Base-by-base conservation (phyloP, 2,113 vertebrate genomes). In the Electrona antarctica region DNA sequence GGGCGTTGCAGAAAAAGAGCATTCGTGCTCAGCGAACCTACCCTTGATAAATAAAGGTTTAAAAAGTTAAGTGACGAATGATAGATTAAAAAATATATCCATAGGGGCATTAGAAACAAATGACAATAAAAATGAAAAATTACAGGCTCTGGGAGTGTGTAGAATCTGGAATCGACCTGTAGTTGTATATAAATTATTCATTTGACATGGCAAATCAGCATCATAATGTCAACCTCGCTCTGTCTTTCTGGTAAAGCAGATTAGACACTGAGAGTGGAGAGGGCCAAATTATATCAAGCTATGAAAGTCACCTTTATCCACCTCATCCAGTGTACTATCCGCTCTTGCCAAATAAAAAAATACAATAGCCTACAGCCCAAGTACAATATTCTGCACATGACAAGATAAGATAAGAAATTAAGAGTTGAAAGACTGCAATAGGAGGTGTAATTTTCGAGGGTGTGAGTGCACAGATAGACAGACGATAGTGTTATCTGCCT, bases 391-490 rank as follows among this genome's bases (percentile, higher is more conserved):
- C 51, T 64, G 11, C 55, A 69, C 74, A 46, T 61, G 71, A 69
- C 41, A 4, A 54, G 76, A 79, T 74, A 65, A 79, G 66, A 74
- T 79, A 69, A 77, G 64, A 72, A 41, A 41, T 41, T 41, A 41
- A 41, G 33, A 41, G 33, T 41, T 41, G 33, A 41, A 41, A 41
- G 60, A 54, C 8, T 10, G 5, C 51, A 54, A 54, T 6, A 54
- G 51, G n/a, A 11, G n/a, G 6, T 12, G 6, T 13, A 63, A 56
- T 12, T 64, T 54, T 13, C 10, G 0, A 48, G 7, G 49, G n/a
- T 33, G 21, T 61, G 57, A 21, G 41, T 4, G 28, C 56, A 69
- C 60, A 54, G 64, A 64, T 52, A 67, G n/a, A 10, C 1, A 41
- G 33, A 41, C 33, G 33, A 41, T 33, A 10, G 10, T 21, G 29